Evolutionary conservation across 2,113 vertebrate genomes (phyloP), one percentile per base, ranked within the genome.

Genomic region (Podiceps cristatus): DNA sequence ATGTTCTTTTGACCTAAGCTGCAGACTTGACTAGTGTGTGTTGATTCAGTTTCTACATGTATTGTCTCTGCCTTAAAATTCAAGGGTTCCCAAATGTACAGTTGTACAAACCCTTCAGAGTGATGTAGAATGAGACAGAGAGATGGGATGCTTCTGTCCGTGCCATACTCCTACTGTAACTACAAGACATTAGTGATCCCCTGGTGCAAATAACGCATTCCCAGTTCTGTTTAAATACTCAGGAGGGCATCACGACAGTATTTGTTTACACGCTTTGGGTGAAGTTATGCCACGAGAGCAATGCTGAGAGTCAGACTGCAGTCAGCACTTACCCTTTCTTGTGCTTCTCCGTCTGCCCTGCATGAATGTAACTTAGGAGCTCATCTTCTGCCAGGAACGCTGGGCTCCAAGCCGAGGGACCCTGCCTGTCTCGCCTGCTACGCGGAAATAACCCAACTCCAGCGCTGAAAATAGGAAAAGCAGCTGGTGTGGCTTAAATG

Each of bases 401-500:
- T 67, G 42, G 20, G 19, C 74, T 94, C 63, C 55, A 91, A 91
- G 55, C 29, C 63, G 66, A 66, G 18, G 33, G 44, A 71, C 66
- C 47, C 66, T 47, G 22, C 13, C 25, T 67, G 50, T 91, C 72
- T 79, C 5, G 0, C 47, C 52, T 72, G 56, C 55, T 76, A 5
- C 53, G 66, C 66, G 83, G 50, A 89, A 93, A 80, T 73, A 79
- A 66, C 33, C 37, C 62, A 55, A 15, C 20, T 75, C 23, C 33
- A 47, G 35, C 7, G 20, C 42, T 59, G 56, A 82, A 93, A 95
- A 75, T 11, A 90, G 69, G 78, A 90, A 89, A 94, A 71, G 75
- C 81, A 94, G 69, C 42, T 93, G 64, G 27, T 69, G n/a, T n/a
- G 53, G 49, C 68, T 91, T 77, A 45, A 88, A 95, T 52, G 27